Conservation (phyloP, 2,888 invertebrate genomes). For the Aphidoletes aphidimyza region DNA sequence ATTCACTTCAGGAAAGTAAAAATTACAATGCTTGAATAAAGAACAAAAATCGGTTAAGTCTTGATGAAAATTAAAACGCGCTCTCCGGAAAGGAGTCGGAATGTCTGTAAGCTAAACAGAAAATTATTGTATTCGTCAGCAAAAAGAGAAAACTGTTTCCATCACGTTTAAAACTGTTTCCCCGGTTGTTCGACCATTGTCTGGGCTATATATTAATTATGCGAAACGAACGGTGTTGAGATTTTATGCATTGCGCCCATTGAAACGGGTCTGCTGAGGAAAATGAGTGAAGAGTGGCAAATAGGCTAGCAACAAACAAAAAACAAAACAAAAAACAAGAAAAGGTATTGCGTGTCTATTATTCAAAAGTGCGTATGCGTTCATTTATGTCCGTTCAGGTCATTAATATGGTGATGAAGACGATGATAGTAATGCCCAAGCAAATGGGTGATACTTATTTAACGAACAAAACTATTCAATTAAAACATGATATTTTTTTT, state of each 20-base stretch:
- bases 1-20: neutral
- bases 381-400: neutral
- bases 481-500: constrained; percentile 32
- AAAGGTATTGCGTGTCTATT: neutral
- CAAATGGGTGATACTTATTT: constrained; percentile 30
- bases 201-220: neutral
- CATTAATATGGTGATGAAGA: constrained; percentile 28
- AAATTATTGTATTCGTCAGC: too few relatives aligned
- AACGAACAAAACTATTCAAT: constrained; percentile 49
- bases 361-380: neutral
- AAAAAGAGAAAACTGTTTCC: neutral
- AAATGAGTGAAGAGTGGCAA: too few relatives aligned
- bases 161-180: too few relatives aligned
- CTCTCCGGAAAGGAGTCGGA: neutral
- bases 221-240: neutral
- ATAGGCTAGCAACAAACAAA: too few relatives aligned
- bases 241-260: neutral
- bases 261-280: neutral
- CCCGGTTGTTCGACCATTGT: too few relatives aligned
- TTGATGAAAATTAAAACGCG: neutral
- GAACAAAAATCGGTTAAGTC: neutral
- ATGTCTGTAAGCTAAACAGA: neutral
- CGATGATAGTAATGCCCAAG: neutral
- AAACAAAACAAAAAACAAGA: neutral
- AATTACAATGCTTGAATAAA: neutral